These are phyloP conservation scores for Microplitis deprimator DNA, from an alignment of 2,888 invertebrate genomes.

Conservation along the genomic window DNA sequence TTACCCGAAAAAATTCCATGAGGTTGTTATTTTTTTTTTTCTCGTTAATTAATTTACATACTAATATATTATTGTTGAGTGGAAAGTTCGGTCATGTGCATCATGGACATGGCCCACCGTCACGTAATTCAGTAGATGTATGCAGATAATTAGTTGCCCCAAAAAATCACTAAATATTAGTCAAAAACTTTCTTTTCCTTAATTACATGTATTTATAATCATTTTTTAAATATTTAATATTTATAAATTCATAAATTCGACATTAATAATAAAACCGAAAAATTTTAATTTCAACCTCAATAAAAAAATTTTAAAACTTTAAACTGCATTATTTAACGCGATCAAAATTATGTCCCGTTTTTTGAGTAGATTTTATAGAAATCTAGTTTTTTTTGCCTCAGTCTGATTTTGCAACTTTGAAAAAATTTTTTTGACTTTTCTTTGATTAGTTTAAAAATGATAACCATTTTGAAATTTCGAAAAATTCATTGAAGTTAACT, in stretches of 20 bases:
- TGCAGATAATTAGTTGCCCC: conserved; percentile 25
- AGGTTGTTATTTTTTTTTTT: background rate
- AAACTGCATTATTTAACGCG: no score
- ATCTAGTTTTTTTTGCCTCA: no score
- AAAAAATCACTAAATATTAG: conserved; percentile 10
- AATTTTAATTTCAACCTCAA: background rate
- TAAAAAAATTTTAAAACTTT: no score
- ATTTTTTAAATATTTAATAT: background rate
- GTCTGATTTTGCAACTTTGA: no score
- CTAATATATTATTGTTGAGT: conserved; percentile 4
- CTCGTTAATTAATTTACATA: background rate
- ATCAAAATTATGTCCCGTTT: no score
- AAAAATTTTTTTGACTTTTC: no score
- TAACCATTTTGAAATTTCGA: no score
- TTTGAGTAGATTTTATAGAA: no score
- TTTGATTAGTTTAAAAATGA: no score
- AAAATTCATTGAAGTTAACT: background rate
- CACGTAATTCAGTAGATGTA: conserved; percentile 21
- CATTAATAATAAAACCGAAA: background rate
- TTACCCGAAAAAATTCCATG: background rate
- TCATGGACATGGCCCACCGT: background rate
- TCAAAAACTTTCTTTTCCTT: conserved; percentile 17
- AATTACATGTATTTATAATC: background rate
- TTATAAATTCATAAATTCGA: background rate
- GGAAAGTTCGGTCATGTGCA: background rate